phyloP scores from a whole-genome alignment of 2,113 vertebrate genomes.

The Microcebus tavaratra region DNA sequence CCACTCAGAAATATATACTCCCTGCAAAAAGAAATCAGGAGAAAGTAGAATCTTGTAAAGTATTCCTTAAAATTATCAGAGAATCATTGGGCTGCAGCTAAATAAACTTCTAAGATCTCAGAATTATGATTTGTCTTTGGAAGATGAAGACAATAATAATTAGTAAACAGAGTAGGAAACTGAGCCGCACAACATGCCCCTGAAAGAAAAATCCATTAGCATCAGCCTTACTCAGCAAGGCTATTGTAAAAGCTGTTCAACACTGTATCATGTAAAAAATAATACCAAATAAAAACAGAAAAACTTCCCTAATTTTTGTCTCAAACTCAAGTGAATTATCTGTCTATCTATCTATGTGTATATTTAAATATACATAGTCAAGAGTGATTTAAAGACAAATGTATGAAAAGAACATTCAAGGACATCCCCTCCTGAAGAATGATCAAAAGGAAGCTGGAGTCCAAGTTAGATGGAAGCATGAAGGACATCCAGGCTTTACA shows the following conservation, averaged over 20 bases:
- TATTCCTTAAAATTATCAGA: neutral
- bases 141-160: constrained; percentile 76
- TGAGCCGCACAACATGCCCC: constrained; percentile 46
- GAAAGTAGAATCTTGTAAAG: neutral
- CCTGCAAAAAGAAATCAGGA: neutral
- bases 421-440: neutral
- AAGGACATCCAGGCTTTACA: neutral
- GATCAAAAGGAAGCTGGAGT: neutral
- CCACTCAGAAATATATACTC: neutral
- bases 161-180: constrained; percentile 74
- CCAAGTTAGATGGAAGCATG: neutral
- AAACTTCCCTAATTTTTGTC: neutral
- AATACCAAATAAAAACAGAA: neutral
- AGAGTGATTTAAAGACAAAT: constrained; percentile 13
- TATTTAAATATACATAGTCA: neutral
- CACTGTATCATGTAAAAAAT: neutral
- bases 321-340: neutral
- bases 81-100: neutral
- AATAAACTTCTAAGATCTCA: constrained; percentile 64
- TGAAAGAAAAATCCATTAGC: constrained; percentile 73
- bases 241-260: constrained; percentile 70
- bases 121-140: constrained; percentile 64
- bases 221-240: constrained; percentile 59
- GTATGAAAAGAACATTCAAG: neutral
- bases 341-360: neutral